These are phyloP conservation scores for Neogale vison DNA, from an alignment of 2,113 vertebrate species.

Conservation along the genomic window DNA sequence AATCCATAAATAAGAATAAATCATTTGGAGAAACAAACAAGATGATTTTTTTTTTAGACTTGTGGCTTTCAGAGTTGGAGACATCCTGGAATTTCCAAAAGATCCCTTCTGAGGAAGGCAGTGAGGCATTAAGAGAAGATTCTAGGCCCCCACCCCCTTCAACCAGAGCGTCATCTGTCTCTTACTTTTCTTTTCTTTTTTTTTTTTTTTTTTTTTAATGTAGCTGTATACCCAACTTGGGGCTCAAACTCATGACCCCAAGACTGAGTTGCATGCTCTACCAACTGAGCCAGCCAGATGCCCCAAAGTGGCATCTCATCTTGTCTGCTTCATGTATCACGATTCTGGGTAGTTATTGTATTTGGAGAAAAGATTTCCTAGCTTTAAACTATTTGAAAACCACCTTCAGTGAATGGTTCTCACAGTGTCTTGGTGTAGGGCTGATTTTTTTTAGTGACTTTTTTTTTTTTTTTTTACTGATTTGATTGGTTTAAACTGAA, in stretches of 20 bases:
- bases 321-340: neutral
- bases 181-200: neutral
- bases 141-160: neutral
- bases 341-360: neutral
- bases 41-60: neutral
- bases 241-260: neutral
- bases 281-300: neutral
- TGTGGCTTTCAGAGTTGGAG: neutral
- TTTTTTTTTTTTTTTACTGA: neutral
- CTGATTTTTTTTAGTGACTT: neutral
- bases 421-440: neutral
- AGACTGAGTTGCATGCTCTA: neutral
- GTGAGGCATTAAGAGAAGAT: neutral
- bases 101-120: neutral
- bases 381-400: constrained; percentile 16
- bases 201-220: neutral
- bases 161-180: neutral
- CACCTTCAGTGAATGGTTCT: neutral
- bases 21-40: neutral
- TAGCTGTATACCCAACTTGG: neutral
- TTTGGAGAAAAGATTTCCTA: constrained; percentile 20
- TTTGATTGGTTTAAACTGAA: neutral
- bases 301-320: neutral
- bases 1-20: neutral
- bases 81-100: neutral